Conservation (phyloP, 1,140 invertebrate species). For the Steinernema khuongi region DNA sequence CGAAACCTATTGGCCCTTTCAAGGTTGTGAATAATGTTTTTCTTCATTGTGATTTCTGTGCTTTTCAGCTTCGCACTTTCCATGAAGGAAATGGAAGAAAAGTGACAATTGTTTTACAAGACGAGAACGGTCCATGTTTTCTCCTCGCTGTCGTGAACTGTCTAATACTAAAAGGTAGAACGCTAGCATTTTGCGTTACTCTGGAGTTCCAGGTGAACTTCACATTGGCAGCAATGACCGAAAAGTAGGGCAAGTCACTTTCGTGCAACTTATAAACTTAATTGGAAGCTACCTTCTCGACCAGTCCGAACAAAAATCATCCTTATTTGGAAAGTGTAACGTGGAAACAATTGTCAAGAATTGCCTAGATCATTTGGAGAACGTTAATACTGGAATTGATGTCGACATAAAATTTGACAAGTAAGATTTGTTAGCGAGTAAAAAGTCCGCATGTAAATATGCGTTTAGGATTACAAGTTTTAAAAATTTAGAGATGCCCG, state of each 20-base stretch:
- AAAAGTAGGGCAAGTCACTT: not conserved
- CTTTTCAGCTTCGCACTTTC: too few relatives aligned
- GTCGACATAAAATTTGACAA: not conserved
- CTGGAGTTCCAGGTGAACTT: not conserved
- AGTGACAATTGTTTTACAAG: slow-evolving; percentile 23
- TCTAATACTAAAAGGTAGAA: slow-evolving; percentile 7
- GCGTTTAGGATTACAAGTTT: not conserved
- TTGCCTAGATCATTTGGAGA: not conserved
- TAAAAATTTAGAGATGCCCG: not conserved
- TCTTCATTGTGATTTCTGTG: too few relatives aligned
- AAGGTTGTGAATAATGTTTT: too few relatives aligned
- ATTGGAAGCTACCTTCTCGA: slow-evolving; percentile 1
- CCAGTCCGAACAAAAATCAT: not conserved
- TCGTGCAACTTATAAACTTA: not conserved
- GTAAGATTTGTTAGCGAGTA: not conserved
- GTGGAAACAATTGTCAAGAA: not conserved
- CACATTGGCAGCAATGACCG: not conserved
- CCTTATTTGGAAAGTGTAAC: not conserved
- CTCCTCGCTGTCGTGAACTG: slow-evolving; percentile 20
- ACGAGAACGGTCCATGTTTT: slow-evolving; percentile 17
- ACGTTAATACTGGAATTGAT: not conserved
- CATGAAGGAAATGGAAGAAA: too few relatives aligned
- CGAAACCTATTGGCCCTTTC: too few relatives aligned
- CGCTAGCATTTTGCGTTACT: not conserved
- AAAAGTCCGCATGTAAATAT: not conserved